Base-by-base conservation (phyloP, 2,797 vertebrate species). In the Hoplostethus mediterraneus region DNA sequence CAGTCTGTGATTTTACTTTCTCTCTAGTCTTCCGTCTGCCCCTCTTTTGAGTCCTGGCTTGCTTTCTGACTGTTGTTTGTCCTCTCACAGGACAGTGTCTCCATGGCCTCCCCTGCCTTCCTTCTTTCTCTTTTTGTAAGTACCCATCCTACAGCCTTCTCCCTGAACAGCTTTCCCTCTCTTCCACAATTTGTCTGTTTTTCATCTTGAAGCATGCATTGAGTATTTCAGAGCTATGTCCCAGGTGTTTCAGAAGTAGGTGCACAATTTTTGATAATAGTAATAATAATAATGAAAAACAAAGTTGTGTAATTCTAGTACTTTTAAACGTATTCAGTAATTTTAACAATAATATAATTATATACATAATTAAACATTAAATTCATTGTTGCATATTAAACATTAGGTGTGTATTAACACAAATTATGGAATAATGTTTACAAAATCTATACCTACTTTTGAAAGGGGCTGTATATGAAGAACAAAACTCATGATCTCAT, bases 61-160 rank as follows among this genome's bases (percentile, higher is more conserved):
- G 28, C 28, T 28, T 28, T 28, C 83, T 93, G 82, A 91, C 84
- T 44, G 28, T 28, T 28, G 28, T 28, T 28, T 28, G 28, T 94
- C 92, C 93, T 97, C 93, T 96, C 94, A 94, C 95, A 99, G 98
- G 98, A 99, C 95, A 94, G 95, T 93, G 96, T 98, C 93, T 97
- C 97, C 93, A 99, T 99, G 98, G 98, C 97, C 86, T 99, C 98
- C 94, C 98, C 98, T 94, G 98, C 98, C 93, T 99, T 99, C 94
- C 97, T 99, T 91, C 97, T 99, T 91, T 99, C 98, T 96, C 97
- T 99, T 89, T 99, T 99, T 97, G 98, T 99, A 97, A 99, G 98
- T 98, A 97, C 94, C 90, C 89, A 82, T 42, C 53, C 60, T 72
- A 3, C 21, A 71, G 60, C 49, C 49, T 59, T 56, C n/a, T 9